Conservation (phyloP, 2,797 vertebrate genomes). For the Danio albolineatus region DNA sequence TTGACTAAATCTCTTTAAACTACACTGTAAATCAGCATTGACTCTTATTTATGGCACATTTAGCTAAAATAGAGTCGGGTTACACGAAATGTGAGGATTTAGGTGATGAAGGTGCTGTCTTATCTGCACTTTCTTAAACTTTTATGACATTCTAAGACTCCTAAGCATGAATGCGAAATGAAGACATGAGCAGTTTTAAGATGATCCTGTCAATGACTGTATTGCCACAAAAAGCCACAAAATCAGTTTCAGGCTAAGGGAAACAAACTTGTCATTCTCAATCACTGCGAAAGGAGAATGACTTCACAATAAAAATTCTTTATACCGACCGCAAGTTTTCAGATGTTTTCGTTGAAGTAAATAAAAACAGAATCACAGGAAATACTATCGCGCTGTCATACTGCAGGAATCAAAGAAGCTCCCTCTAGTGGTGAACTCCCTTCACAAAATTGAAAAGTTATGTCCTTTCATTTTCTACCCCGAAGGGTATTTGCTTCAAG, state of each 20-base stretch:
- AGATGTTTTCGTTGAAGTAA: constrained; percentile 15
- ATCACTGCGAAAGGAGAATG: constrained; percentile 28
- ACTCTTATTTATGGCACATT: constrained; percentile 1
- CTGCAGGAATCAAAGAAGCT: constrained; percentile 57
- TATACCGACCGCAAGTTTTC: constrained; percentile 2
- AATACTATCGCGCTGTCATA: constrained; percentile 40
- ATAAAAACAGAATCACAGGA: constrained; percentile 55
- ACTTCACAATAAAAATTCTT: constrained; percentile 33
- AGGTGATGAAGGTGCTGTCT: too few species aligned
- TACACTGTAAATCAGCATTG: background rate
- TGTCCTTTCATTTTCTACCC: constrained; percentile 8
- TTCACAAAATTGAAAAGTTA: constrained; percentile 14
- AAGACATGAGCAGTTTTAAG: constrained; percentile 65
- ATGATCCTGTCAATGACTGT: constrained; percentile 71
- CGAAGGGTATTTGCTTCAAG: constrained; percentile 17
- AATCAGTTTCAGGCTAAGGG: constrained; percentile 64
- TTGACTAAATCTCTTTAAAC: constrained; percentile 25
- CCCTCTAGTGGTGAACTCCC: constrained; percentile 71
- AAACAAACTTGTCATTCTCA: constrained; percentile 56
- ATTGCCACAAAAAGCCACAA: constrained; percentile 70
- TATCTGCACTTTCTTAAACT: too few species aligned
- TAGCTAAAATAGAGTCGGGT: background rate
- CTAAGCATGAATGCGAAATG: constrained; percentile 13
- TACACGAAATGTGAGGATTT: too few species aligned
- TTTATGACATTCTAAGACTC: too few species aligned